These are phyloP conservation scores for Acronicta aceris DNA, from an alignment of 2,888 invertebrate species.

Conservation along the genomic window DNA sequence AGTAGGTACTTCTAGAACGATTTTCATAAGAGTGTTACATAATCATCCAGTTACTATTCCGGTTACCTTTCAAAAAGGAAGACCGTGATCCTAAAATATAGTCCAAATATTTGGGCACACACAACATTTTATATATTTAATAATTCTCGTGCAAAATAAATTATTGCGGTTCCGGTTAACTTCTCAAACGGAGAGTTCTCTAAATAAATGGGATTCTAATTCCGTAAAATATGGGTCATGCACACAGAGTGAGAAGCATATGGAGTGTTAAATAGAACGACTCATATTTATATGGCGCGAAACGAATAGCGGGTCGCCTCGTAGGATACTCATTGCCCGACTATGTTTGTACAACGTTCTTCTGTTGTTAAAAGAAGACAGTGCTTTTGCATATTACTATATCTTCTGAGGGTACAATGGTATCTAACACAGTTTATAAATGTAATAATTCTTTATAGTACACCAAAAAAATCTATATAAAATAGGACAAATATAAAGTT, in stretches of 20 bases:
- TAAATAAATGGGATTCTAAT: slow-evolving; percentile 47
- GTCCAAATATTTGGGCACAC: slow-evolving; percentile 22
- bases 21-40: no score
- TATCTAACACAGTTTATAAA: no score
- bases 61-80: slow-evolving; percentile 12
- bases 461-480: no score
- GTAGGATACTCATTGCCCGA: no score
- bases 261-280: slow-evolving; percentile 2
- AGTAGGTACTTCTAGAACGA: no score
- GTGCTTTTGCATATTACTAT: no score
- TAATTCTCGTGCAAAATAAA: slow-evolving; percentile 33
- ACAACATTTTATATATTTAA: slow-evolving; percentile 15
- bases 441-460: no score
- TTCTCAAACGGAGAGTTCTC: slow-evolving; percentile 29
- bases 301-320: neutral
- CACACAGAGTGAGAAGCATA: slow-evolving; percentile 12
- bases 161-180: slow-evolving; percentile 28
- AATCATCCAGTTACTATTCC: no score
- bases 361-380: no score
- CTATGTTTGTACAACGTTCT: no score
- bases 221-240: slow-evolving; percentile 38
- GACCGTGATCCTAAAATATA: slow-evolving; percentile 18
- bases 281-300: neutral
- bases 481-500: no score
- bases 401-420: no score